Base-by-base conservation (phyloP, 1,140 invertebrate species). In the Pectinophora gossypiella region DNA sequence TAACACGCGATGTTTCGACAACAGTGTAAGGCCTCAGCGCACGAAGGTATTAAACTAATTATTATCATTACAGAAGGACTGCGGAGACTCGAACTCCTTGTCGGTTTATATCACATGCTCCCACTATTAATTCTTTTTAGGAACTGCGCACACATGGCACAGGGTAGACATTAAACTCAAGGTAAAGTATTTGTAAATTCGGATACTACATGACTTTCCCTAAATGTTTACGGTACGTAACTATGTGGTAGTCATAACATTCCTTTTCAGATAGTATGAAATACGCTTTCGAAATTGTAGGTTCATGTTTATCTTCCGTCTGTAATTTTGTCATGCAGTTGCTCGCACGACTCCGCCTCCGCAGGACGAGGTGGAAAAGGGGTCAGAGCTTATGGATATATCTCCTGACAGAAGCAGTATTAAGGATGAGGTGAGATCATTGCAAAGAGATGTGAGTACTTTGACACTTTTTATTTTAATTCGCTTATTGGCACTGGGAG, bases 11-110 rank as follows among this genome's bases (percentile, higher is more conserved):
- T n/a, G n/a, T n/a, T n/a, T n/a, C n/a, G n/a, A n/a, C n/a, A n/a
- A n/a, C n/a, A n/a, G n/a, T 32, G 27, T 32, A n/a, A 32, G 7
- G 27, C 27, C 27, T 3, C n/a, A 9, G 27, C 6, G n/a, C n/a
- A n/a, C 27, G 9, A 32, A 32, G n/a, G 15, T 48, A 57, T 50
- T 60, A 64, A 64, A 61, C 49, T 36, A 61, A 54, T 71, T 63
- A 69, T 70, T 72, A 62, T 70, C 68, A 66, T 72, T 75, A 64
- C 72, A 75, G 72, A 72, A n/a, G 27, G 27, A 57, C 57, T 40
- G 60, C 62, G 46, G 51, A 0, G 59, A 59, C 48, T 61, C 56
- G 43, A 61, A 47, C 59, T 56, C 56, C 48, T 54, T 49, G 45
- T 60, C 56, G 35, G 46, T 57, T 54, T 27, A 32, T 52, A 61